Conservation (phyloP, 2,797 vertebrate genomes). For the Craterocephalus amniculus region DNA sequence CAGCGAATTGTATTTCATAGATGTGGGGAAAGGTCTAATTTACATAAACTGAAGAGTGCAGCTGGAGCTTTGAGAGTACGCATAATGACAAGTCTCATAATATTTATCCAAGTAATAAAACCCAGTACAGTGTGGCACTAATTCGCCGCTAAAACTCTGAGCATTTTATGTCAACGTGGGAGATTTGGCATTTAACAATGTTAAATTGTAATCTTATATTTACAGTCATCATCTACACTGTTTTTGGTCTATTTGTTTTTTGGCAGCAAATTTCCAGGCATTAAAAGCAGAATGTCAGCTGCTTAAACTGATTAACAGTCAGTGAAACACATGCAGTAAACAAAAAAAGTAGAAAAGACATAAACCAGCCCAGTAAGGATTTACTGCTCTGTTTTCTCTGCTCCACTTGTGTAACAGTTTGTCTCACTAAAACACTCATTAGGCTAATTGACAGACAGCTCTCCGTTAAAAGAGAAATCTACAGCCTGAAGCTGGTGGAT, state of each 20-base stretch:
- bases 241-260: background rate
- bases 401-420: conserved; percentile 33
- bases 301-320: conserved; percentile 31
- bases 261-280: conserved; percentile 7
- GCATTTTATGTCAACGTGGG: background rate
- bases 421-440: conserved; percentile 53
- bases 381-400: conserved; percentile 22
- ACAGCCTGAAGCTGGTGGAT: conserved; percentile 41
- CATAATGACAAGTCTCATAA: conserved; percentile 33
- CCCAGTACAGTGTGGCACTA: background rate
- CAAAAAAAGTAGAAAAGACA: conserved; percentile 10
- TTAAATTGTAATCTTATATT: background rate
- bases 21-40: conserved; percentile 39
- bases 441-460: conserved; percentile 54
- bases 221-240: background rate
- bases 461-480: conserved; percentile 47
- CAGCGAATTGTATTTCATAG: conserved; percentile 15
- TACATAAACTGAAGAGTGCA: conserved; percentile 59
- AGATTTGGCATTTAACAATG: background rate
- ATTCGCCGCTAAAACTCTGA: conserved; percentile 4
- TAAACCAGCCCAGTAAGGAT: conserved; percentile 35
- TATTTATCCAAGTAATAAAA: conserved; percentile 18
- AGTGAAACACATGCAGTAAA: conserved; percentile 2
- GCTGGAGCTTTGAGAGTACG: conserved; percentile 38
- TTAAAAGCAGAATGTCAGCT: conserved; percentile 31